phyloP scores from a whole-genome alignment of 2,113 vertebrate species.

The Salvelinus alpinus region DNA sequence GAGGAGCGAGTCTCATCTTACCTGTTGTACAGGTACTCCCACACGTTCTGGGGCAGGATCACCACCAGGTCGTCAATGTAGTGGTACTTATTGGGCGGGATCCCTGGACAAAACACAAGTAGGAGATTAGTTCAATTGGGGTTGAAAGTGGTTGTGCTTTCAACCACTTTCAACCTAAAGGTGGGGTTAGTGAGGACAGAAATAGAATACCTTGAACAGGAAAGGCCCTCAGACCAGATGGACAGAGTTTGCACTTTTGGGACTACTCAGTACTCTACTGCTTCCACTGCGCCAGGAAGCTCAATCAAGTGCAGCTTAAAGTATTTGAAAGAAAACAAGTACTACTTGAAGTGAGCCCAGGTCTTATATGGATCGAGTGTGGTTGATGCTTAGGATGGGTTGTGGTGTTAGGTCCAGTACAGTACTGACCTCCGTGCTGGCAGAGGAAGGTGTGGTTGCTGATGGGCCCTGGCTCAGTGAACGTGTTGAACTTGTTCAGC shows the following conservation, averaged over 20 bases:
- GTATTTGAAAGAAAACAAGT: too few species aligned
- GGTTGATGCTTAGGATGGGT: not conserved
- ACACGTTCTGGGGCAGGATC: conserved; percentile 94
- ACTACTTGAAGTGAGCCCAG: too few species aligned
- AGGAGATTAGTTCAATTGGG: not conserved
- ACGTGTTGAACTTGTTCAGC: conserved; percentile 99
- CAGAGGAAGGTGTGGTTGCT: conserved; percentile 88
- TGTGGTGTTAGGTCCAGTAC: too few species aligned
- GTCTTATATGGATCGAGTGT: not conserved
- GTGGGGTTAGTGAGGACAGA: too few species aligned
- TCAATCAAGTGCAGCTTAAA: too few species aligned
- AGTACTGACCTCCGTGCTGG: too few species aligned
- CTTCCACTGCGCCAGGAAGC: too few species aligned
- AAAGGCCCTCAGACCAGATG: too few species aligned
- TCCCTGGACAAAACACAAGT: conserved; percentile 75
- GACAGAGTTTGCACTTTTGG: too few species aligned
- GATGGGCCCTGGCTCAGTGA: conserved; percentile 94
- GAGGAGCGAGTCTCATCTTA: conserved; percentile 42
- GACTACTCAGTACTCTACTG: too few species aligned
- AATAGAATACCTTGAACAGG: too few species aligned
- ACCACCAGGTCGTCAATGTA: conserved; percentile 97
- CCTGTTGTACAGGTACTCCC: conserved; percentile 98
- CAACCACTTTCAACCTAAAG: too few species aligned
- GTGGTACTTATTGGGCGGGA: conserved; percentile 93
- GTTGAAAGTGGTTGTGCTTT: not conserved